These are phyloP conservation scores for Dicyrtomina minuta DNA, from an alignment of 2,888 invertebrate genomes.

Conservation along the genomic window DNA sequence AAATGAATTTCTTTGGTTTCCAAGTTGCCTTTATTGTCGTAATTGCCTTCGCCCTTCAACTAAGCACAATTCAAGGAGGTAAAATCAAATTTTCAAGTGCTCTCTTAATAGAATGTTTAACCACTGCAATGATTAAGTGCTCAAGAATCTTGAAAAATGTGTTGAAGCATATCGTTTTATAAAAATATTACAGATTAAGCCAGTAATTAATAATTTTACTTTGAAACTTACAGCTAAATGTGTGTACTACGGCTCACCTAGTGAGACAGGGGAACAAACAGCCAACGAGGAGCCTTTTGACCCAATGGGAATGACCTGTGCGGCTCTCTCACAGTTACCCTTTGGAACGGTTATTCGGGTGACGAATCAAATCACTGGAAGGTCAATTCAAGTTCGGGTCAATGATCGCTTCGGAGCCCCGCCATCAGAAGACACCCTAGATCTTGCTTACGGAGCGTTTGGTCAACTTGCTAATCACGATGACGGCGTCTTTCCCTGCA, in stretches of 20 bases:
- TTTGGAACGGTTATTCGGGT: constrained; percentile 41
- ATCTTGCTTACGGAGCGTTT: constrained; percentile 44
- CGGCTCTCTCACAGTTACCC: constrained; percentile 35
- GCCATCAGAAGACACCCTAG: constrained; percentile 39
- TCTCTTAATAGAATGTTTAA: no score
- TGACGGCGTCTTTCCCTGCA: constrained; percentile 40
- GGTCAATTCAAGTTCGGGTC: constrained; percentile 38
- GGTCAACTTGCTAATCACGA: constrained; percentile 38
- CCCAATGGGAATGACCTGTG: constrained; percentile 26
- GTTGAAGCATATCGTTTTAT: no score
- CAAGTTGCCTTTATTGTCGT: no score
- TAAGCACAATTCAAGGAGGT: no score
- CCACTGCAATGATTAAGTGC: no score
- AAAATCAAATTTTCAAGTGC: no score
- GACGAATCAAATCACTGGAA: constrained; percentile 36
- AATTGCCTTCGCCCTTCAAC: no score
- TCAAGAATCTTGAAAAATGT: no score
- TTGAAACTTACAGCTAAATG: constrained; percentile 13
- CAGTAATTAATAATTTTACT: no score
- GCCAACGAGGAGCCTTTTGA: constrained; percentile 27
- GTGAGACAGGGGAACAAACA: constrained; percentile 27
- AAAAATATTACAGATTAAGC: no score
- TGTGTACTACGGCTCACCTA: constrained; percentile 22
- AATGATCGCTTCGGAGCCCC: constrained; percentile 42
- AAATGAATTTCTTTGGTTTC: no score